These are phyloP conservation scores for Herminia tarsipennalis DNA, from an alignment of 2,888 invertebrate species.

Conservation along the genomic window DNA sequence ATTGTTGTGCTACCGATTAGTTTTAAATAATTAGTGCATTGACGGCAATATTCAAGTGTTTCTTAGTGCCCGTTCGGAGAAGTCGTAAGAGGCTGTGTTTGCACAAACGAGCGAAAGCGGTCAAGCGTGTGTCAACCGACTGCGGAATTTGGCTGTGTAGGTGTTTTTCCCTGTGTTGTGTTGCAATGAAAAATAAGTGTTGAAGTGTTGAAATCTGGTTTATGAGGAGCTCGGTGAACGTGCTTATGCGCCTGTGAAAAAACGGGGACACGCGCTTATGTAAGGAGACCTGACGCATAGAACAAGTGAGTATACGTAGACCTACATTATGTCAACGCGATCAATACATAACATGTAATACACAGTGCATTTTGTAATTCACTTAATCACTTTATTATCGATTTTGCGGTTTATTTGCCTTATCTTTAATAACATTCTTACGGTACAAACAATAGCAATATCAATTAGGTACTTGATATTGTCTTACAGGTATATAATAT, in stretches of 20 bases:
- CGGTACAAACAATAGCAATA: too few relatives aligned
- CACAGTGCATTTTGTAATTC: slow-evolving; percentile 1
- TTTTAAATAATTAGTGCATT: slow-evolving; percentile 34
- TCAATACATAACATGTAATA: slow-evolving; percentile 2
- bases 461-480: too few relatives aligned
- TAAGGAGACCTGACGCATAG: slow-evolving; percentile 68
- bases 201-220: slow-evolving; percentile 81
- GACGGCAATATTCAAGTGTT: slow-evolving; percentile 35
- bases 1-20: slow-evolving; percentile 14
- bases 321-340: slow-evolving; percentile 30
- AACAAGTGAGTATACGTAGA: slow-evolving; percentile 69
- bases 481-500: too few relatives aligned
- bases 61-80: slow-evolving; percentile 32
- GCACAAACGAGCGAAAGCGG: slow-evolving; percentile 75
- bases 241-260: slow-evolving; percentile 69
- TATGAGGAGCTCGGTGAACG: slow-evolving; percentile 72
- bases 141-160: slow-evolving; percentile 71
- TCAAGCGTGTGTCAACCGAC: slow-evolving; percentile 63
- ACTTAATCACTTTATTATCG: background rate
- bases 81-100: slow-evolving; percentile 59
- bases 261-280: slow-evolving; percentile 79
- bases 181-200: slow-evolving; percentile 81
- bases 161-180: slow-evolving; percentile 75
- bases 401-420: background rate
- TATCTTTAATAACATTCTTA: background rate